Evolutionary conservation across 2,888 invertebrate genomes (phyloP).

Genomic region (Protodeltote pygarga): DNA sequence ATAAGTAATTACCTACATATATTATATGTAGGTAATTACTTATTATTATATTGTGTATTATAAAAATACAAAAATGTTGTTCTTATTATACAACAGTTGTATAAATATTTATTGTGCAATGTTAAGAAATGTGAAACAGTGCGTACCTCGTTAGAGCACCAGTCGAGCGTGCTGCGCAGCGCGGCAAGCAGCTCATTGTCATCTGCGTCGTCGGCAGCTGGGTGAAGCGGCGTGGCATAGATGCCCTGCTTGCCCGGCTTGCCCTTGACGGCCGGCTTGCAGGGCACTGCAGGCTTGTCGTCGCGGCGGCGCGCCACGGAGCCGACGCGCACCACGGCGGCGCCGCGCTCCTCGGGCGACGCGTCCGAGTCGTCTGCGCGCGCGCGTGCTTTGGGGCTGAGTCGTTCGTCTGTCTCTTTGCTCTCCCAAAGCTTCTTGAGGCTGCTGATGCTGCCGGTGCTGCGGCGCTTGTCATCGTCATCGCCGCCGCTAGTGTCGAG

Average conservation of each 20-base stretch:
- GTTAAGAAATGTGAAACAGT: background rate
- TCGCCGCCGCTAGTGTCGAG: conserved; percentile 83
- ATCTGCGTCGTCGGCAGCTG: conserved; percentile 62
- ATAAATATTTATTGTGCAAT: no score
- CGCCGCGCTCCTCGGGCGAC: conserved; percentile 27
- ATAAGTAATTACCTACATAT: no score
- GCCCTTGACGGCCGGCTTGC: conserved; percentile 87
- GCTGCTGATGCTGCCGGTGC: conserved; percentile 97
- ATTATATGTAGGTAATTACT: no score
- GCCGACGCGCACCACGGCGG: conserved; percentile 46
- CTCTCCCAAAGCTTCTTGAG: conserved; percentile 97
- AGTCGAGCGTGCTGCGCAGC: conserved; percentile 87
- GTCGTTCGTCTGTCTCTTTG: conserved; percentile 89
- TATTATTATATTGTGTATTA: no score
- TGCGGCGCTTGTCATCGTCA: conserved; percentile 94
- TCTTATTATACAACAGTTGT: no score
- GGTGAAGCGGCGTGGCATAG: conserved; percentile 91
- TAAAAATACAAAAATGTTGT: no score
- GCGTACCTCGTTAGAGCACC: conserved; percentile 81
- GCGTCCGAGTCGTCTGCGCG: conserved; percentile 70
- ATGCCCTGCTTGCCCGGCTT: conserved; percentile 88
- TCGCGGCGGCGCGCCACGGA: conserved; percentile 45
- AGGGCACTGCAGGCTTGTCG: conserved; percentile 89
- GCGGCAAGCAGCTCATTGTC: conserved; percentile 78
- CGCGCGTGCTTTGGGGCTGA: conserved; percentile 88